Conservation (phyloP, 2,113 vertebrate genomes). For the Rousettus leschenaultii region DNA sequence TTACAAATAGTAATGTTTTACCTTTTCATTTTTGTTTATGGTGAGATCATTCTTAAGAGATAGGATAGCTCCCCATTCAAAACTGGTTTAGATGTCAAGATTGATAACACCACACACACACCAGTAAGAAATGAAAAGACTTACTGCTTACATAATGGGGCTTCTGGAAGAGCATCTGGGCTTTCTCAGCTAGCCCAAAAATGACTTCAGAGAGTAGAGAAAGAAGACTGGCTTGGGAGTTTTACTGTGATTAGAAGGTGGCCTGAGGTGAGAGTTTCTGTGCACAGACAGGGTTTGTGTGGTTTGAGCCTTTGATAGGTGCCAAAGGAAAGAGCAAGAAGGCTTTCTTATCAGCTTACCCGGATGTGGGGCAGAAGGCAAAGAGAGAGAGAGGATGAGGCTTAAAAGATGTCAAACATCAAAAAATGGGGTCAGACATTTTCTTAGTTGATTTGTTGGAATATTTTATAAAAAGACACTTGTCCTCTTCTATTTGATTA, state of each 20-base stretch:
- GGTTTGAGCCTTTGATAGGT: background rate
- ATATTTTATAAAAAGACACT: background rate
- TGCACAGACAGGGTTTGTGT: too few species aligned
- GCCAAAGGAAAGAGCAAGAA: background rate
- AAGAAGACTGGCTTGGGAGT: background rate
- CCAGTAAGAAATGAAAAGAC: background rate
- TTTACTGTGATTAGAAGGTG: background rate
- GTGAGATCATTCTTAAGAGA: background rate
- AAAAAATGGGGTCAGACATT: background rate
- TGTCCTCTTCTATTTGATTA: background rate
- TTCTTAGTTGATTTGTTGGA: background rate
- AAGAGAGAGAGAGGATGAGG: background rate
- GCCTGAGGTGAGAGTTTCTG: background rate
- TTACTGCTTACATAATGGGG: background rate
- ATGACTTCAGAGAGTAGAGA: background rate
- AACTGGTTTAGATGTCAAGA: background rate
- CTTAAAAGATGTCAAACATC: background rate
- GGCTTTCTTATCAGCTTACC: background rate
- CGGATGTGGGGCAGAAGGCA: background rate
- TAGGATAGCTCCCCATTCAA: background rate
- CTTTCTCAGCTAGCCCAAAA: background rate
- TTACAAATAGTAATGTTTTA: background rate
- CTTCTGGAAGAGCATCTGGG: background rate
- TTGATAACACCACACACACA: background rate
- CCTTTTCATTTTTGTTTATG: background rate